Percentiles rank a stretch among this genome's conserved stretches.
Evolutionary conservation across 1,140 invertebrate genomes (phyloP).

Genomic region (Heliconius congener): DNA sequence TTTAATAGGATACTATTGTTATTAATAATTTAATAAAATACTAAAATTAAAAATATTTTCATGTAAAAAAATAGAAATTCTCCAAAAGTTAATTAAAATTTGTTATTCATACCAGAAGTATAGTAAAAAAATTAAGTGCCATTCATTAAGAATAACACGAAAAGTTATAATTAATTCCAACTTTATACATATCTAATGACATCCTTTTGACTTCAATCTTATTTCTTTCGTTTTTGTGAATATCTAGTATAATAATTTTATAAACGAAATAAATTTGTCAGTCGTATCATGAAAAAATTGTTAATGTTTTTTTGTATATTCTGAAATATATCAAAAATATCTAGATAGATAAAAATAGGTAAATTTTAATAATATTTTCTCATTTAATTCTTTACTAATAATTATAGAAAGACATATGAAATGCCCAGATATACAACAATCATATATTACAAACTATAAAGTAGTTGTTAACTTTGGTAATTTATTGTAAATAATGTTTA

Average conservation of each 20-base stretch:
- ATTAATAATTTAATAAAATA: no score
- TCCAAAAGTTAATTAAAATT: not conserved
- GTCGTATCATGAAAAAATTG: not conserved
- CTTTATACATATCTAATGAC: slow-evolving; percentile 11
- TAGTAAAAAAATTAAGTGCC: not conserved
- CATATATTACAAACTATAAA: not conserved
- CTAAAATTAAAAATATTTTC: not conserved
- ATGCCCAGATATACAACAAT: not conserved
- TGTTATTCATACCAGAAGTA: not conserved
- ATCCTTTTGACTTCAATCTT: slow-evolving; percentile 8
- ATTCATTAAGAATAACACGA: slow-evolving; percentile 1
- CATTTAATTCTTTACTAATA: not conserved
- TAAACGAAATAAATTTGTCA: not conserved
- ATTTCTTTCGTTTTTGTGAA: not conserved
- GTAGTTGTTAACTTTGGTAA: not conserved
- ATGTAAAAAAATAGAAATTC: not conserved
- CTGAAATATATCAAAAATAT: no score
- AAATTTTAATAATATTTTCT: not conserved
- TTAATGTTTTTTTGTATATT: not conserved
- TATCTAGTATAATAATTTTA: not conserved
- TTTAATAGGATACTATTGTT: no score
- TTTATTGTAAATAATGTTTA: not conserved
- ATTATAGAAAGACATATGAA: not conserved
- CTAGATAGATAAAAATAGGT: no score
- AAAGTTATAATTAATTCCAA: slow-evolving; percentile 6